phyloP scores from a whole-genome alignment of 2,797 vertebrate genomes.

The Ceyx erithaca region DNA sequence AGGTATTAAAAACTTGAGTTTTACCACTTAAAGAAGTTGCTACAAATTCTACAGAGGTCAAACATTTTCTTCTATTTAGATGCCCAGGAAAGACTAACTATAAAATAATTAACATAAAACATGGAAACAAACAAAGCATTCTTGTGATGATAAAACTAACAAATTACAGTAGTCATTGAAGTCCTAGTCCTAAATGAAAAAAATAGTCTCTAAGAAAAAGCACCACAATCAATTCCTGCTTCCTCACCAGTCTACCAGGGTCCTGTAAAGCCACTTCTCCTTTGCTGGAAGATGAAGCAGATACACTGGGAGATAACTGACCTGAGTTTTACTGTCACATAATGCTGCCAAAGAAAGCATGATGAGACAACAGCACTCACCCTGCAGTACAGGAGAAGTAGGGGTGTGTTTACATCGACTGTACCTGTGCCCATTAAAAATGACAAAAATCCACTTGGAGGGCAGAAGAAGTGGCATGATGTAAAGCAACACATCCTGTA shows the following conservation, averaged over 20 bases:
- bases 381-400: neutral
- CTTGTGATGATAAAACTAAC: neutral
- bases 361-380: neutral
- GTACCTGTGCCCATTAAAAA: neutral
- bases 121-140: neutral
- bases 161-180: neutral
- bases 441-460: neutral
- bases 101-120: neutral
- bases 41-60: neutral
- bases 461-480: neutral
- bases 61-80: neutral
- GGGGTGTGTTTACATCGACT: neutral
- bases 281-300: neutral
- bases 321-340: neutral
- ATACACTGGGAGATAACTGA: too few relatives aligned
- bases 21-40: neutral
- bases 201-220: neutral
- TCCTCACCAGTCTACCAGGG: neutral
- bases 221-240: neutral
- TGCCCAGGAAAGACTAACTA: neutral
- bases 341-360: neutral
- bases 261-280: neutral
- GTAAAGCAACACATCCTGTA: neutral
- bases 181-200: neutral
- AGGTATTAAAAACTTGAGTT: neutral